A percentile compares a stretch with the other conserved stretches of the same genome.
These are phyloP conservation scores for Pseudococcus viburni DNA, from an alignment of 2,888 invertebrate genomes.

Conservation along the genomic window DNA sequence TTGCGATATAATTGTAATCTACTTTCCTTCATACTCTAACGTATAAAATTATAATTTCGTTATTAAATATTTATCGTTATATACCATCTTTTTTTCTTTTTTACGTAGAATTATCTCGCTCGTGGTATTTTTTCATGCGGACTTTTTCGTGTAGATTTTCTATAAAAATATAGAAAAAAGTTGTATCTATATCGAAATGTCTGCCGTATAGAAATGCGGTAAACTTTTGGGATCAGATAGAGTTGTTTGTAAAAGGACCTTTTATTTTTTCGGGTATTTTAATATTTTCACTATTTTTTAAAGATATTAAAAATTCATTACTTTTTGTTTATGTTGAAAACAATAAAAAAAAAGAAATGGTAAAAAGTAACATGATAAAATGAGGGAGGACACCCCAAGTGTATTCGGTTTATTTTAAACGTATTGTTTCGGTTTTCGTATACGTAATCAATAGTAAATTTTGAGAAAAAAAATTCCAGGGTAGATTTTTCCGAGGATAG, in stretches of 20 bases:
- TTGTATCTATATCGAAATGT: not conserved
- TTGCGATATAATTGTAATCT: slow-evolving; percentile 49
- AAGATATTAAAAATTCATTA: slow-evolving; percentile 6
- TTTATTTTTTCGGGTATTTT: not conserved
- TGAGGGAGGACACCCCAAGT: too few relatives aligned
- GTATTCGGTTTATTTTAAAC: too few relatives aligned
- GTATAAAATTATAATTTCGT: slow-evolving; percentile 35
- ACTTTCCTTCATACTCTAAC: not conserved
- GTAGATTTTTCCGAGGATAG: too few relatives aligned
- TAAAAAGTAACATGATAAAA: not conserved
- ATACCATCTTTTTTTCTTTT: not conserved
- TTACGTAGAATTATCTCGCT: slow-evolving; percentile 1
- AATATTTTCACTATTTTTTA: slow-evolving; percentile 7
- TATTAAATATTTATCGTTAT: slow-evolving; percentile 38
- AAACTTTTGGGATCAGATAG: slow-evolving; percentile 11
- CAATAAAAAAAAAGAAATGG: not conserved
- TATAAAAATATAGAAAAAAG: slow-evolving; percentile 10
- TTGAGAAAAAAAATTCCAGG: too few relatives aligned
- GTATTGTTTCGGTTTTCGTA: too few relatives aligned
- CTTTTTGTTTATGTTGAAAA: slow-evolving; percentile 17
- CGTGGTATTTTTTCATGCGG: not conserved
- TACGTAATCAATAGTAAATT: too few relatives aligned
- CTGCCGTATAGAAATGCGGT: not conserved
- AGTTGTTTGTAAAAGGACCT: slow-evolving; percentile 9
- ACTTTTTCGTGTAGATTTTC: not conserved